phyloP scores from a whole-genome alignment of 2,888 invertebrate species.

The Ferrisia virgata region DNA sequence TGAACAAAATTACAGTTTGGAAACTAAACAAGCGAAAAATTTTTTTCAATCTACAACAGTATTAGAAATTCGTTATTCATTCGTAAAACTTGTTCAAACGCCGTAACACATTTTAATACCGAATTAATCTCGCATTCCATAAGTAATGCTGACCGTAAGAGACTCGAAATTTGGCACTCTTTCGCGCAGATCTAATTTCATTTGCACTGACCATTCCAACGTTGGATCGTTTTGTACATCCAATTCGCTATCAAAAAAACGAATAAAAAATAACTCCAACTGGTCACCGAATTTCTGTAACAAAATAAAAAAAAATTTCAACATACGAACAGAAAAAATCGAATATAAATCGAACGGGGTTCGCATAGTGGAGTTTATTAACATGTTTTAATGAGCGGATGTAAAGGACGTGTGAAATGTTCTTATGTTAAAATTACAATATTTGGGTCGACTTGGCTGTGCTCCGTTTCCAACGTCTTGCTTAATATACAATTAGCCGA shows the following conservation, averaged over 20 bases:
- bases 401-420: constrained; percentile 39
- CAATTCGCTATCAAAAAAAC: not conserved
- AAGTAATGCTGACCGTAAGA: not conserved
- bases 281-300: not conserved
- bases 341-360: not conserved
- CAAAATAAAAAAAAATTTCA: not conserved
- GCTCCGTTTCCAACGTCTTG: constrained; percentile 33
- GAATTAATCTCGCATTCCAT: not conserved
- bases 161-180: not conserved
- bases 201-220: constrained; percentile 5
- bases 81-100: not conserved
- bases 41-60: not conserved
- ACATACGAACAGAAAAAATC: not conserved
- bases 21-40: too few species aligned
- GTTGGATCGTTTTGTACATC: not conserved
- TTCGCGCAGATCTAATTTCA: constrained; percentile 25
- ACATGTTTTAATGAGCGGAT: constrained; percentile 12
- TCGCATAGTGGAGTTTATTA: not conserved
- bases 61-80: not conserved
- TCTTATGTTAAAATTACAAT: constrained; percentile 18
- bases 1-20: too few species aligned
- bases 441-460: constrained; percentile 36
- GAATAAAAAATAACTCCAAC: too few species aligned
- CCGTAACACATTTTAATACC: not conserved
- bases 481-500: constrained; percentile 40